Evolutionary conservation across 2,888 invertebrate genomes (phyloP).

Genomic region (Uloborus plumipes): DNA sequence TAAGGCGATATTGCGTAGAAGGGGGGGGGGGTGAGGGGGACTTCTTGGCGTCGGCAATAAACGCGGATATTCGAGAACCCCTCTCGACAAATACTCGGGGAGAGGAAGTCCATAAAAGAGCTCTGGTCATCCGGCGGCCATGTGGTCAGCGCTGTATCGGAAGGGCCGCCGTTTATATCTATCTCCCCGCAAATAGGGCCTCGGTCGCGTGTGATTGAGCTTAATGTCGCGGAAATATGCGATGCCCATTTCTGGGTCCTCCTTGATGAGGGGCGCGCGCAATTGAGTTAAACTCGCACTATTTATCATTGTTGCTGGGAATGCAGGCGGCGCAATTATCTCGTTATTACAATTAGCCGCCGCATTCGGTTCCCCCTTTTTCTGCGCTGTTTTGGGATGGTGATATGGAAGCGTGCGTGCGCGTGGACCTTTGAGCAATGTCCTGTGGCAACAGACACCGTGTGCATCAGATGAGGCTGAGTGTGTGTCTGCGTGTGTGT

Average conservation of each 20-base stretch:
- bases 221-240: constrained; percentile 64
- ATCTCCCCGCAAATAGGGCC: constrained; percentile 50
- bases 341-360: constrained; percentile 61
- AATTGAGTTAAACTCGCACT: constrained; percentile 61
- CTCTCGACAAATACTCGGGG: constrained; percentile 20
- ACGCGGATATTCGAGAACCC: constrained; percentile 38
- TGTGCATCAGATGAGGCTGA: too few species aligned
- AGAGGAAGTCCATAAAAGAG: constrained; percentile 35
- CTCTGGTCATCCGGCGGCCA: constrained; percentile 55
- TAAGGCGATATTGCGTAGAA: constrained; percentile 22
- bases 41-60: constrained; percentile 50
- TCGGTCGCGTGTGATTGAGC: constrained; percentile 60
- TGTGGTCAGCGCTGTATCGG: constrained; percentile 47
- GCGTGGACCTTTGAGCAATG: too few species aligned
- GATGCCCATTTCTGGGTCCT: constrained; percentile 40
- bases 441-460: too few species aligned
- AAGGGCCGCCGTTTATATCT: constrained; percentile 56
- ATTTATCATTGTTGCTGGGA: constrained; percentile 61
- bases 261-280: constrained; percentile 48
- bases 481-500: too few species aligned
- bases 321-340: constrained; percentile 53
- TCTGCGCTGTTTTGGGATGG: too few species aligned
- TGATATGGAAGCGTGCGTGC: too few species aligned
- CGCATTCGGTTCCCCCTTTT: neutral
- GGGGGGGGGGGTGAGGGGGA: constrained; percentile 14